Conservation (phyloP, 2,113 vertebrate species). For the Pseudorectes ferrugineus region DNA sequence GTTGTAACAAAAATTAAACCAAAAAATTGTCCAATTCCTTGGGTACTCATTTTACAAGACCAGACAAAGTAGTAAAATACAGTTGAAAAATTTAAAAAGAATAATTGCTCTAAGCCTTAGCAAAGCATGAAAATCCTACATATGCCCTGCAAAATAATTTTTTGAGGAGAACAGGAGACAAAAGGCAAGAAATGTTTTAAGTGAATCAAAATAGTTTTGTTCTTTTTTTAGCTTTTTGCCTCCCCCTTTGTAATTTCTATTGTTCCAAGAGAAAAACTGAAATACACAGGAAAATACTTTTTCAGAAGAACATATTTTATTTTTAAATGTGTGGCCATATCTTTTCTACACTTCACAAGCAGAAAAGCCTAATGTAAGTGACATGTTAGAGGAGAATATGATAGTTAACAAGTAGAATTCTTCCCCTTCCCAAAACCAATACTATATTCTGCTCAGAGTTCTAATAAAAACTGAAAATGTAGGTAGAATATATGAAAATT, state of each 20-base stretch:
- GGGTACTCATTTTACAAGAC: neutral
- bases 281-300: neutral
- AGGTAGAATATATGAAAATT: neutral
- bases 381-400: neutral
- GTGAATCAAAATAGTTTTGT: neutral
- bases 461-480: neutral
- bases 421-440: neutral
- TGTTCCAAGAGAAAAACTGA: neutral
- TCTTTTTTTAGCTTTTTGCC: neutral
- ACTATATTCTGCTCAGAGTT: neutral
- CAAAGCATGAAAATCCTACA: neutral
- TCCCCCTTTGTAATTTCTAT: neutral
- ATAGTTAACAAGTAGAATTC: neutral
- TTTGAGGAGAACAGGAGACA: neutral
- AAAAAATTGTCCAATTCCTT: neutral
- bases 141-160: neutral
- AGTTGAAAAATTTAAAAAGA: neutral
- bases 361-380: neutral
- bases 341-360: neutral
- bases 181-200: neutral
- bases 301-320: neutral
- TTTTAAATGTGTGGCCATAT: neutral
- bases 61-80: neutral
- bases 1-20: neutral
- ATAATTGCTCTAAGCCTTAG: neutral